A percentile compares a stretch with the other conserved stretches of the same genome.
Evolutionary conservation across 2,113 vertebrate genomes (phyloP).

Genomic region (Mugil cephalus): DNA sequence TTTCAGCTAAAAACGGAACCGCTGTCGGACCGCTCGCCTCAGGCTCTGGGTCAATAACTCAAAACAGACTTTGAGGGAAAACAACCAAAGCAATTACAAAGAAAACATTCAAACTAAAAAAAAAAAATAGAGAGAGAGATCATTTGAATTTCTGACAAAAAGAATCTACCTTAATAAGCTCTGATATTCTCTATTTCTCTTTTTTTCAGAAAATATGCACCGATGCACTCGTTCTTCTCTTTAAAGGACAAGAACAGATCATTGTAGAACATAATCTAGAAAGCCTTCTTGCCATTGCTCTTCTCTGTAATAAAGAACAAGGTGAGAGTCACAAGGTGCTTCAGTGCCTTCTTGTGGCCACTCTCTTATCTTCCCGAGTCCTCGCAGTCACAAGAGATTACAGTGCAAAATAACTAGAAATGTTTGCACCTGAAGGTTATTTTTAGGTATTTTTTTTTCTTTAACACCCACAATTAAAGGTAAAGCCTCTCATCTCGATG

Average conservation of each 20-base stretch:
- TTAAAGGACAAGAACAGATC: not conserved
- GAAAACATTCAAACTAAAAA: constrained; percentile 14
- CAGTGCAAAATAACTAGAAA: constrained; percentile 8
- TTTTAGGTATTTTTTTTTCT: constrained; percentile 1
- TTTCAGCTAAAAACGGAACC: constrained; percentile 1
- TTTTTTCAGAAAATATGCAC: not conserved
- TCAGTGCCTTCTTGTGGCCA: constrained; percentile 79
- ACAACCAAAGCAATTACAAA: constrained; percentile 33
- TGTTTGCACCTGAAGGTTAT: constrained; percentile 2
- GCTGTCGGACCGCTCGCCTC: constrained; percentile 5
- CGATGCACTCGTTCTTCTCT: no score
- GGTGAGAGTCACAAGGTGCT: constrained; percentile 40
- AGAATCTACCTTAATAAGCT: no score
- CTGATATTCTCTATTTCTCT: no score
- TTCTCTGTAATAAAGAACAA: not conserved
- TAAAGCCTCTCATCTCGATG: constrained; percentile 50
- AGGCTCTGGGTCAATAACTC: constrained; percentile 12
- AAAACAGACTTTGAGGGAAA: constrained; percentile 33
- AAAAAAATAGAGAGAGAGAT: not conserved
- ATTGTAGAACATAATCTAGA: not conserved
- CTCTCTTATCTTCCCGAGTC: constrained; percentile 1
- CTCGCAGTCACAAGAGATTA: not conserved
- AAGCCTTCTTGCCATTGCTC: not conserved
- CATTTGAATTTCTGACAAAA: no score
- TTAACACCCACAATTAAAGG: constrained; percentile 16